Base-by-base conservation (phyloP, 37 sponge, comb jelly and placozoan genomes). In the Beroe forskalii region DNA sequence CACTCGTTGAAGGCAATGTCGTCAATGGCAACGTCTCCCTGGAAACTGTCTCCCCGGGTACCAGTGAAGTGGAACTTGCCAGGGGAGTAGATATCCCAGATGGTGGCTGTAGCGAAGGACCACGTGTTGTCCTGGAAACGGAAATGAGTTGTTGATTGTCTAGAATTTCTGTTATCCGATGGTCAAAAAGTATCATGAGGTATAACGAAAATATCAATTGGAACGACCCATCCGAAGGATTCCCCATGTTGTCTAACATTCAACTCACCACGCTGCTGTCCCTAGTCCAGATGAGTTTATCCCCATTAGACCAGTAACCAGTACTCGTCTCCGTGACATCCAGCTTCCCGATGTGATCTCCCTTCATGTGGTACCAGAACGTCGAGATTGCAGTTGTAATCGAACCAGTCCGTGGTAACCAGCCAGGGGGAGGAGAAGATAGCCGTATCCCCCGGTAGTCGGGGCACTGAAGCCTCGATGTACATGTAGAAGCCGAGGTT, bases 301-400 rank as follows among this genome's bases (percentile, higher is more conserved):
- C 86, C 12, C 86, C 86, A 25, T 80, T 2, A 27, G 28, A 33
- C 86, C 86, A 80, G 86, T 41, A 44, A 2, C 55, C 86, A 22
- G 86, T 44, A 80, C 86, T 80, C 3, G 86, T 80, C 55, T 80
- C 86, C 86, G 20, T 41, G 2, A 80, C 86, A 80, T 80, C 86
- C 86, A 92, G 90, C 48, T 89, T 41, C 19, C 92, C 92, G 2
- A 92, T 66, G 32, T 62, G 36, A 8, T 24, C 75, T 24, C 92
- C 92, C 55, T 92, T 83, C 90, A 92, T 90, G 72, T 92, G 92
- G 30, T 90, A 90, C 92, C 92, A 92, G 72, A 90, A 92, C 19
- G 63, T 62, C n/a, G n/a, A 91, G 76, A 62, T 61, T 55, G 24
- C 91, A 91, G 67, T 62, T 62, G 83, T 48, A 44, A n/a, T 63